phyloP scores from a whole-genome alignment of 2,888 invertebrate genomes.

The Eristalis intricaria region DNA sequence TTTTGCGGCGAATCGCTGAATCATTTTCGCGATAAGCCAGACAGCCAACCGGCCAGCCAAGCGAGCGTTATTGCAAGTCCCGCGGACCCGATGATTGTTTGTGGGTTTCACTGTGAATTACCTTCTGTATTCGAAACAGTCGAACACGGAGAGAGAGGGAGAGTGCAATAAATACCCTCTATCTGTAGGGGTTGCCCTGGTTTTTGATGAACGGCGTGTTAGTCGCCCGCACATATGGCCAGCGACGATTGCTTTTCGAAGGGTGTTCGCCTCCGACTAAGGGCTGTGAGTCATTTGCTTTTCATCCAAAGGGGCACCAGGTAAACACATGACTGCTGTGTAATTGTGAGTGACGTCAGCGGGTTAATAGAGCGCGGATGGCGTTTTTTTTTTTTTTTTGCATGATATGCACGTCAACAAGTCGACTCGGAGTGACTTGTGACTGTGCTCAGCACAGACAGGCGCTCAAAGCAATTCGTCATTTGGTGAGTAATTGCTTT shows the following conservation, averaged over 20 bases:
- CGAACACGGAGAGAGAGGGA: neutral
- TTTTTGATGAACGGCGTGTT: neutral
- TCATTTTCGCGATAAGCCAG: slow-evolving; percentile 26
- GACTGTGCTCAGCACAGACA: neutral
- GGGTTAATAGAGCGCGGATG: neutral
- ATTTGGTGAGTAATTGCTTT: neutral
- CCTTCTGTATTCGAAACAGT: neutral
- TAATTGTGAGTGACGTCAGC: neutral
- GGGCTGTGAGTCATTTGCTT: neutral
- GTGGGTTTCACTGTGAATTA: neutral
- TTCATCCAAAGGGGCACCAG: neutral
- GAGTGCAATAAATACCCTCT: neutral
- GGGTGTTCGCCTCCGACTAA: neutral
- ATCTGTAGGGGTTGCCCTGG: neutral
- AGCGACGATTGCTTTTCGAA: neutral
- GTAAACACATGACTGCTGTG: neutral
- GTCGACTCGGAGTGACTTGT: neutral
- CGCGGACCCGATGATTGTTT: neutral
- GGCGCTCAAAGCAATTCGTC: neutral
- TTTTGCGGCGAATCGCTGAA: slow-evolving; percentile 18
- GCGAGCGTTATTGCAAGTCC: slow-evolving; percentile 1
- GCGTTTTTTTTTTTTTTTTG: neutral
- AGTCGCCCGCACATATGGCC: neutral
- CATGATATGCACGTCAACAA: neutral
- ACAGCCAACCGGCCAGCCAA: neutral